Conservation (phyloP, 2,888 invertebrate species). For the Eupelmus urozonus region DNA sequence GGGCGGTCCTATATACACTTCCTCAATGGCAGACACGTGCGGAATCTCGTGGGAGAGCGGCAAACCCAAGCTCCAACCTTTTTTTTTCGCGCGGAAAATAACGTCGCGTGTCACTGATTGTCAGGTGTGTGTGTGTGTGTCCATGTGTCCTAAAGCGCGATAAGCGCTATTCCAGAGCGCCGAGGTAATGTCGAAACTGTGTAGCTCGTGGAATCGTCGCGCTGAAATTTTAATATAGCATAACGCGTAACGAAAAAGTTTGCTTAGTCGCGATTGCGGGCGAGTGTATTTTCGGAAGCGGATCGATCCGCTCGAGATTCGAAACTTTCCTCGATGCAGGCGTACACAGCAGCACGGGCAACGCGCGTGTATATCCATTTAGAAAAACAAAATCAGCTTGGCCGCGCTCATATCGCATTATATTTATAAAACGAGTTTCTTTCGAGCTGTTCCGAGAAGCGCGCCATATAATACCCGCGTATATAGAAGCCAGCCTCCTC, state of each 20-base stretch:
- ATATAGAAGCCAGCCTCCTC: slow-evolving; percentile 4
- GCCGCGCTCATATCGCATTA: background rate
- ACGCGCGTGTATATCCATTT: too few relatives aligned
- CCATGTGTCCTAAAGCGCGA: background rate
- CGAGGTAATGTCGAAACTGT: too few relatives aligned
- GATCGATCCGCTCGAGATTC: too few relatives aligned
- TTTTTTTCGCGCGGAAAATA: background rate
- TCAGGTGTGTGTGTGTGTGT: background rate
- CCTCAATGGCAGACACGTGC: slow-evolving; percentile 57
- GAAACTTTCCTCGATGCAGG: too few relatives aligned
- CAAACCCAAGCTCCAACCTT: slow-evolving; percentile 53
- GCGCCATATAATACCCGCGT: background rate
- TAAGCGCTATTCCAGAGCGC: background rate
- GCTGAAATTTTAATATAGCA: background rate
- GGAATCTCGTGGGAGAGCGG: slow-evolving; percentile 54
- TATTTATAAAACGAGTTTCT: slow-evolving; percentile 33
- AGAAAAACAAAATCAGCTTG: background rate
- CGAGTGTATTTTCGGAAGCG: too few relatives aligned
- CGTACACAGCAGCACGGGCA: too few relatives aligned
- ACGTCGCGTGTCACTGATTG: slow-evolving; percentile 21
- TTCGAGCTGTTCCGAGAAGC: slow-evolving; percentile 5
- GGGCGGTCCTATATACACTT: slow-evolving; percentile 50
- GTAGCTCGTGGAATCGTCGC: background rate
- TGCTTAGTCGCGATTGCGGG: too few relatives aligned
- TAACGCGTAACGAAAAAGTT: background rate